Base-by-base conservation (phyloP, 1,140 invertebrate genomes). In the Cepaea nemoralis region DNA sequence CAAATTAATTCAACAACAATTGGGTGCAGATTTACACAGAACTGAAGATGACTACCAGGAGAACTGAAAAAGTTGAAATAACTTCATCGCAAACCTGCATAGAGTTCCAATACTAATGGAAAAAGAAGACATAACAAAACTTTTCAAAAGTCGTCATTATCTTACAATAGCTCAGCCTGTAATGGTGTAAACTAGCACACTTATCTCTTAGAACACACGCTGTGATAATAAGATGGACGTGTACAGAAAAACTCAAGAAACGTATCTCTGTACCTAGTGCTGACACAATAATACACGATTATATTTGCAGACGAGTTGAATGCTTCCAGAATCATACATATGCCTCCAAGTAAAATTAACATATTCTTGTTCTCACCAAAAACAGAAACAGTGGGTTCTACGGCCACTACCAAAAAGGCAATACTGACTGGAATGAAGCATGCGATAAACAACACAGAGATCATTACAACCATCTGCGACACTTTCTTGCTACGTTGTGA, bases 261-360 rank as follows among this genome's bases (percentile, higher is more conserved):
- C 6, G 42, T 39, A 3, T 77, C 22, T 24, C 59, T 39, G 31
- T 77, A 77, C n/a, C 24, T 40, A 3, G 40, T 55, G 24, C 75
- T 77, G 50, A 77, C 66, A 33, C 24, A 12, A 40, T 77, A 77
- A 33, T 77, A 77, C 22, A 77, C 42, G 39, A 77, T 63, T 8
- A 77, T 77, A 33, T 77, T 77, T 2, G 39, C 42, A 8, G 75
- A 48, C 1, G 8, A 77, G 24, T 77, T 77, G 1, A 50, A 24
- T 5, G 48, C 3, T 24, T 77, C 75, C 22, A 77, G 8, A 2
- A 77, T 24, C 6, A 55, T 31, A 19, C 50, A 31, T 35, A 77
- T 3, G n/a, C 45, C 24, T 5, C 45, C 45, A 2, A 77, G 19
- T 0, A 77, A 40, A 37, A 77, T 55, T 3, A 37, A 24, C 55